A percentile compares a stretch with the other conserved stretches of the same genome.
phyloP scores from a whole-genome alignment of 2,888 invertebrate species.

The Endomychus coccineus region DNA sequence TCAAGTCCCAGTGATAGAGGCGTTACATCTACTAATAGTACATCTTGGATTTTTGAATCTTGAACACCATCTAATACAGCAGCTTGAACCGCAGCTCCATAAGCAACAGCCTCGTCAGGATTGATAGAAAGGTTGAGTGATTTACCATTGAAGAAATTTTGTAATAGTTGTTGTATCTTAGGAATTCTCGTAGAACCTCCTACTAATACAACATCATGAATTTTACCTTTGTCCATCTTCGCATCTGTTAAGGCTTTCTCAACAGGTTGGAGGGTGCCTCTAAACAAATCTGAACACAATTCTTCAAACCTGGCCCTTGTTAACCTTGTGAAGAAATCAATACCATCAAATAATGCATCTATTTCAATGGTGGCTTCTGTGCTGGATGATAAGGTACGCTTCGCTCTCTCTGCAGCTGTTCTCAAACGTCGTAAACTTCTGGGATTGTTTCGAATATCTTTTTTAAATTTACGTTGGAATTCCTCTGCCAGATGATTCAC shows the following conservation, averaged over 20 bases:
- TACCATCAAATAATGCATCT: conserved; percentile 66
- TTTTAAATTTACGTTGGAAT: conserved; percentile 63
- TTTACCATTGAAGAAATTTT: conserved; percentile 65
- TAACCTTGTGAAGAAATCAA: conserved; percentile 65
- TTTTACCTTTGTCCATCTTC: conserved; percentile 66
- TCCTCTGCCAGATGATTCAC: conserved; percentile 54
- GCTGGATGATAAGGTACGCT: conserved; percentile 68
- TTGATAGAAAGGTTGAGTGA: conserved; percentile 38
- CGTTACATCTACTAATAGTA: conserved; percentile 61
- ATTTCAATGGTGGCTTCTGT: conserved; percentile 70
- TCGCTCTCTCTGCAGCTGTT: conserved; percentile 76
- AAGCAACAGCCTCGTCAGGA: conserved; percentile 42
- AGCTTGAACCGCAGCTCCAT: conserved; percentile 40
- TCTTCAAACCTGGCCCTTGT: conserved; percentile 72
- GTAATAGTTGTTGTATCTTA: conserved; percentile 65
- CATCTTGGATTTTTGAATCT: conserved; percentile 67
- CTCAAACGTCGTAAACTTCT: conserved; percentile 62
- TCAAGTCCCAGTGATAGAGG: conserved; percentile 68
- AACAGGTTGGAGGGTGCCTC: conserved; percentile 72
- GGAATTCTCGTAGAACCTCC: conserved; percentile 77
- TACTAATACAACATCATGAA: conserved; percentile 74
- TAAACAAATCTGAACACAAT: conserved; percentile 63
- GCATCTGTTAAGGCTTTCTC: conserved; percentile 73
- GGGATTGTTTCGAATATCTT: conserved; percentile 59
- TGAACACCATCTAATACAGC: conserved; percentile 43